Evolutionary conservation across 2,888 invertebrate genomes (phyloP).

Genomic region (Anorthoa munda): DNA sequence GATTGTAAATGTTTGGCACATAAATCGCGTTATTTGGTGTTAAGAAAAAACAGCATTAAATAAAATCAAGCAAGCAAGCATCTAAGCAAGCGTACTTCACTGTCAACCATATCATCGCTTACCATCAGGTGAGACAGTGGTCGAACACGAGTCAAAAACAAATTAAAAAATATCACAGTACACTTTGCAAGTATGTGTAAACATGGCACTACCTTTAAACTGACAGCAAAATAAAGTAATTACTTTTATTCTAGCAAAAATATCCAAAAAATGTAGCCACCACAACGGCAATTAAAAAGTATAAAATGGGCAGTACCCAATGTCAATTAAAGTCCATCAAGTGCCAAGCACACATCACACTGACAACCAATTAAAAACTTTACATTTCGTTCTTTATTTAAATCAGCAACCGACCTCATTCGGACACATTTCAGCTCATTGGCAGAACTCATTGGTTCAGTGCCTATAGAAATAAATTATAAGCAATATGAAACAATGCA

Average conservation of each 20-base stretch:
- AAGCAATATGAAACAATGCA: conserved; percentile 49
- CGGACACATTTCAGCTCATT: conserved; percentile 38
- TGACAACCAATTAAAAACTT: conserved; percentile 55
- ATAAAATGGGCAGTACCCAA: conserved; percentile 26
- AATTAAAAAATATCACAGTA: not conserved
- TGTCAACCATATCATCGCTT: no score
- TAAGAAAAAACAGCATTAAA: no score
- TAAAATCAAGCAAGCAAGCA: no score
- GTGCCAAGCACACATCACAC: conserved; percentile 23
- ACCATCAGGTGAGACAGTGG: no score
- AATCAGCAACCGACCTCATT: conserved; percentile 42
- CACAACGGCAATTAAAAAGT: conserved; percentile 24
- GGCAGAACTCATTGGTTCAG: conserved; percentile 32
- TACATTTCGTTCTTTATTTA: conserved; percentile 47
- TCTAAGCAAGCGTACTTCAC: no score
- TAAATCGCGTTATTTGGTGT: no score
- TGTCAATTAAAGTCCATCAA: conserved; percentile 30
- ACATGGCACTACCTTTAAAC: not conserved
- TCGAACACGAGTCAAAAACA: no score
- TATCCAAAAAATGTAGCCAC: no score
- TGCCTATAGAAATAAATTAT: conserved; percentile 41
- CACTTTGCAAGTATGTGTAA: not conserved
- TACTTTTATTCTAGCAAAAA: not conserved
- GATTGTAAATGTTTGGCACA: not conserved
- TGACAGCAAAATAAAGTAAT: not conserved